These are phyloP conservation scores for Corydoras sp. DNA, from an alignment of 2,113 vertebrate genomes.

Conservation along the genomic window DNA sequence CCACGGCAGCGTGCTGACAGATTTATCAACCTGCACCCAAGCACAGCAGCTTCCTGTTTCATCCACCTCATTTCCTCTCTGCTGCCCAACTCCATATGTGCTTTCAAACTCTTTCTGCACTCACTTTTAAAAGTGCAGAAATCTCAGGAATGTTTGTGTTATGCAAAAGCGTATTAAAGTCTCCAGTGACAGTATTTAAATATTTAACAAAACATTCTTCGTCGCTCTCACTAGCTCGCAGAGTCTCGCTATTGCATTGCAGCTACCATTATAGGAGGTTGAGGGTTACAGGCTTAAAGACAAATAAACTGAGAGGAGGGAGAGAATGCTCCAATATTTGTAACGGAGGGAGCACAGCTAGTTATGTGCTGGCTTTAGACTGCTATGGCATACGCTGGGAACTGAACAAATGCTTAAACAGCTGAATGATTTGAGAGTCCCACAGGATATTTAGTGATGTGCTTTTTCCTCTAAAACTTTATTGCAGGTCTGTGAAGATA, in stretches of 20 bases:
- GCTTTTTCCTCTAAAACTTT: neutral
- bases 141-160: neutral
- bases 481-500: neutral
- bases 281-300: too few relatives aligned
- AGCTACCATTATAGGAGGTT: neutral
- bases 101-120: neutral
- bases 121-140: neutral
- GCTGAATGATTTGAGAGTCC: neutral
- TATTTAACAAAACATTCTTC: neutral
- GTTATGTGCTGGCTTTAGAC: too few relatives aligned
- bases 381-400: too few relatives aligned
- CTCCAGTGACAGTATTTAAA: neutral
- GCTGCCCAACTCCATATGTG: neutral
- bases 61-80: conserved; percentile 42
- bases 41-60: conserved; percentile 39
- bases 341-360: too few relatives aligned
- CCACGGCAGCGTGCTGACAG: conserved; percentile 51
- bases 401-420: neutral
- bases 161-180: neutral
- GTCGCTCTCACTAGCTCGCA: neutral
- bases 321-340: too few relatives aligned
- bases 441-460: neutral
- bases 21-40: conserved; percentile 55
- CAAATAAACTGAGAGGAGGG: too few relatives aligned
- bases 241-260: neutral